Conservation (phyloP, 92 coral and sea anemone genomes). For the Plumapathes pennacea region DNA sequence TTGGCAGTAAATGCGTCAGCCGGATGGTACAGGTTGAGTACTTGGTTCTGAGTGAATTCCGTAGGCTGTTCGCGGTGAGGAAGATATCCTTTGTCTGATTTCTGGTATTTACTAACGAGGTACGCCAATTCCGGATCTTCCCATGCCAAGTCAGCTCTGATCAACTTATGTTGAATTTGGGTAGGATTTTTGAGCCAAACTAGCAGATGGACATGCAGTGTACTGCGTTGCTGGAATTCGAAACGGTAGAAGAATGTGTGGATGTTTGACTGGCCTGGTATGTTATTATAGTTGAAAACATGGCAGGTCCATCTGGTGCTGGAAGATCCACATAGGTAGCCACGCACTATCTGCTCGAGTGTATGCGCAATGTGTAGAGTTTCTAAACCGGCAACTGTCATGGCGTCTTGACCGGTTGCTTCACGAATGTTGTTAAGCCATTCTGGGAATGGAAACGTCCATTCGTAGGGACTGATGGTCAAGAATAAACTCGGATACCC, state of each 20-base stretch:
- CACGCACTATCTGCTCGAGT: constrained; percentile 43
- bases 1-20: constrained; percentile 10
- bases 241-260: constrained; percentile 31
- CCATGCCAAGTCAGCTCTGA: constrained; percentile 20
- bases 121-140: constrained; percentile 6
- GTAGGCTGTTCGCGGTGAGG: background rate
- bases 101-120: background rate
- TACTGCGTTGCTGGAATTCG: constrained; percentile 38
- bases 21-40: constrained; percentile 5
- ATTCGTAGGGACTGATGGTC: constrained; percentile 56
- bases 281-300: constrained; percentile 3
- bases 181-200: background rate
- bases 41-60: background rate
- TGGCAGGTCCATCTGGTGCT: constrained; percentile 29
- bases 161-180: background rate
- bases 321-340: constrained; percentile 39
- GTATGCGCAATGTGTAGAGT: constrained; percentile 35
- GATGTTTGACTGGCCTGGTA: background rate
- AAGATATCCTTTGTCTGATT: background rate
- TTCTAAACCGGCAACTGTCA: constrained; percentile 22
- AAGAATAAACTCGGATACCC: constrained; percentile 19
- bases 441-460: constrained; percentile 56
- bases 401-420: constrained; percentile 20
- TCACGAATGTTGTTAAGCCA: constrained; percentile 14
- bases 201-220: constrained; percentile 2